Evolutionary conservation across 2,797 vertebrate genomes (phyloP).

Genomic region (Darevskia mixta): DNA sequence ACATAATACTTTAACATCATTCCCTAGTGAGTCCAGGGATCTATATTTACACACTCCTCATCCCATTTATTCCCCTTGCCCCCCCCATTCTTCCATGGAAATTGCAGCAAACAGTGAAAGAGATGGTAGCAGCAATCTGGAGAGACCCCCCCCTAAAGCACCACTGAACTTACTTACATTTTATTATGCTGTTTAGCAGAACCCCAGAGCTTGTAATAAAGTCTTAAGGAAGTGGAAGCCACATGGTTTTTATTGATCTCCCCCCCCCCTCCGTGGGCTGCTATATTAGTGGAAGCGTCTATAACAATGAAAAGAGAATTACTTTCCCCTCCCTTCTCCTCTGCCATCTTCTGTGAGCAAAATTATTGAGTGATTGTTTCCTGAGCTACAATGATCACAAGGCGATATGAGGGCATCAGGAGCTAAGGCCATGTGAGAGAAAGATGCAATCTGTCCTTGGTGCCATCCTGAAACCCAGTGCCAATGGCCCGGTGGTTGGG

Average conservation of each 20-base stretch:
- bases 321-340: constrained; percentile 12
- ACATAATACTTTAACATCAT: background rate
- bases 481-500: no score
- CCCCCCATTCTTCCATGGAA: background rate
- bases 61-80: background rate
- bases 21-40: no score
- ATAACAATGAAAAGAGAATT: constrained; percentile 48
- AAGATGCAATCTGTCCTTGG: background rate
- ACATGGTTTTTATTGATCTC: constrained; percentile 67
- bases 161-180: constrained; percentile 65
- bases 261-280: background rate
- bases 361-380: constrained; percentile 47
- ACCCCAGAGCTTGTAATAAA: constrained; percentile 68
- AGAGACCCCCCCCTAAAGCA: constrained; percentile 48
- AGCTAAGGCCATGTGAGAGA: background rate
- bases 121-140: constrained; percentile 35
- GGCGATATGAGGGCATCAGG: constrained; percentile 1
- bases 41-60: background rate
- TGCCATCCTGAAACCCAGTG: background rate
- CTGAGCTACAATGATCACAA: constrained; percentile 23
- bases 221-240: constrained; percentile 66
- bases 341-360: constrained; percentile 22
- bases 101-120: constrained; percentile 12
- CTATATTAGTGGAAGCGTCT: constrained; percentile 29
- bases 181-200: constrained; percentile 68